Percentiles rank a stretch among this genome's conserved stretches.
Conservation (phyloP, 2,797 vertebrate species). For the Ctenochaetus hawaiiensis region DNA sequence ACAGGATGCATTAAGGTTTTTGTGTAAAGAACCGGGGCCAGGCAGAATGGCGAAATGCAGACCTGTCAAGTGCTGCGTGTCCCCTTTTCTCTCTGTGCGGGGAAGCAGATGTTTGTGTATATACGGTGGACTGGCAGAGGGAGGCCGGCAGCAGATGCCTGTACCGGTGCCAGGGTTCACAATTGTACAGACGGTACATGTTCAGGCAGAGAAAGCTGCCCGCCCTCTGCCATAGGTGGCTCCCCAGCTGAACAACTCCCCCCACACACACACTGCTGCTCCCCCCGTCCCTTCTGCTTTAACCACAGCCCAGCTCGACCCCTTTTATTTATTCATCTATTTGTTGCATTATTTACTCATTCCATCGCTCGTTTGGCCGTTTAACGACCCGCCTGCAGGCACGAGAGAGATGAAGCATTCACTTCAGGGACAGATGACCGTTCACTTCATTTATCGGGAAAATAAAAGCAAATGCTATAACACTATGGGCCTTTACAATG, state of each 20-base stretch:
- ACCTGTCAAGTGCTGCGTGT: conserved; percentile 94
- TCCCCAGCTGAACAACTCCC: conserved; percentile 86
- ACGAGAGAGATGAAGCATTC: conserved; percentile 55
- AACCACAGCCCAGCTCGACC: conserved; percentile 65
- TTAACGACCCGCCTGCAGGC: conserved; percentile 88
- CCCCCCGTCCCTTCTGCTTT: conserved; percentile 45
- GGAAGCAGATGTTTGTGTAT: conserved; percentile 87
- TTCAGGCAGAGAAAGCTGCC: conserved; percentile 82
- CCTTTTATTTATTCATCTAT: conserved; percentile 85
- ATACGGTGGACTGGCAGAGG: conserved; percentile 70
- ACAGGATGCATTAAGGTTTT: conserved; percentile 99
- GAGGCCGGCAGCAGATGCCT: conserved; percentile 96
- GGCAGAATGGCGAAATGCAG: conserved; percentile 87
- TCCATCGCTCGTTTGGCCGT: conserved; percentile 73
- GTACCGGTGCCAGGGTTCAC: conserved; percentile 96
- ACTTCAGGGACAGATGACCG: conserved; percentile 68
- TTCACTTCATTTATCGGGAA: conserved; percentile 67
- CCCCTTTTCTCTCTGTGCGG: conserved; percentile 76
- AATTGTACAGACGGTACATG: conserved; percentile 95
- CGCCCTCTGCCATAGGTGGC: conserved; percentile 93
- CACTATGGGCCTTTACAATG: conserved; percentile 52
- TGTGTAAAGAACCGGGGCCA: conserved; percentile 92
- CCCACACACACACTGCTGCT: conserved; percentile 68
- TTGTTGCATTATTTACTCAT: conserved; percentile 83
- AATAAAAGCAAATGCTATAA: conserved; percentile 65